Conservation (phyloP, 2,113 vertebrate genomes). For the Cairina moschata region DNA sequence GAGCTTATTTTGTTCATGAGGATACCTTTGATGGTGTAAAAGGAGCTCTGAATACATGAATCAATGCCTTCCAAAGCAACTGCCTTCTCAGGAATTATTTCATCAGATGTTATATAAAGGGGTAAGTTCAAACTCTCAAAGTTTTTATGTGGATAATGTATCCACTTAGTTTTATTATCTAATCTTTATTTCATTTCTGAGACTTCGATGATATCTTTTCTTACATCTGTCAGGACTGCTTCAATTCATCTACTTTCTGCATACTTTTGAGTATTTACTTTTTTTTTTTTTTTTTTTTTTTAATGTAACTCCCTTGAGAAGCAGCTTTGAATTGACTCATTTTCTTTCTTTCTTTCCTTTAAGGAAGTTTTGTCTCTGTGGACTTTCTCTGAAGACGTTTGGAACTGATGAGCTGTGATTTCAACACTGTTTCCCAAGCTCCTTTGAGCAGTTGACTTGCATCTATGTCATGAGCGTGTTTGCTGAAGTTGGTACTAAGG, state of each 20-base stretch:
- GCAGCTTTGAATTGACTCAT: not conserved
- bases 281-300: not conserved
- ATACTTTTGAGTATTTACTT: constrained; percentile 7
- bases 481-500: not conserved
- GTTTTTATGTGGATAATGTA: not conserved
- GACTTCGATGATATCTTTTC: not conserved
- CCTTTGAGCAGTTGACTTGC: not conserved
- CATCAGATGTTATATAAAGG: not conserved
- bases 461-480: not conserved
- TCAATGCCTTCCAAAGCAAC: not conserved
- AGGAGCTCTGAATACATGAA: constrained; percentile 22
- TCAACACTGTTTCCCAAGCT: not conserved
- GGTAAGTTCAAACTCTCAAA: not conserved
- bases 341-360: constrained; percentile 3
- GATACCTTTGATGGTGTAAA: constrained; percentile 15
- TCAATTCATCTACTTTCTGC: constrained; percentile 1
- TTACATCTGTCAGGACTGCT: constrained; percentile 18
- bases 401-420: not conserved
- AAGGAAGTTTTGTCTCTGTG: not conserved
- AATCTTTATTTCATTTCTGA: constrained; percentile 13
- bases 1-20: not conserved
- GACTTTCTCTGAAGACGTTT: constrained; percentile 22
- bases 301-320: not conserved
- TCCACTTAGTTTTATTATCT: not conserved
- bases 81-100: not conserved